phyloP scores from a whole-genome alignment of 2,888 invertebrate species.

The Globia sparganii region DNA sequence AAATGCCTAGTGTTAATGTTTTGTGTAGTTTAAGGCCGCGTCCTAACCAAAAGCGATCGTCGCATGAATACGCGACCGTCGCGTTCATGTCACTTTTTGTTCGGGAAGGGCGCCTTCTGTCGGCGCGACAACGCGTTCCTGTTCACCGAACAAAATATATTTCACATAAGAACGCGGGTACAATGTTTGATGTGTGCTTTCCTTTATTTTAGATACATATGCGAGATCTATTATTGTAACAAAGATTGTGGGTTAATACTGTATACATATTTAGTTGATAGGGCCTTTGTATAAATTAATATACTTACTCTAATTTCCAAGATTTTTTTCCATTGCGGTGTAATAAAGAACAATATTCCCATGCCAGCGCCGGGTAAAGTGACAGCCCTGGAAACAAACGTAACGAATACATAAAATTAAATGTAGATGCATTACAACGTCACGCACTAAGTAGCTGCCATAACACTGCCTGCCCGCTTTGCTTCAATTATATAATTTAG shows the following conservation, averaged over 20 bases:
- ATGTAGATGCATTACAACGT: not conserved
- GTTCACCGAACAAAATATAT: not conserved
- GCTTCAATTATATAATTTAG: conserved; percentile 7
- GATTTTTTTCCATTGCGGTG: conserved; percentile 94
- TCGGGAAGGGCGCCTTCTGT: not conserved
- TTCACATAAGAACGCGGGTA: too few relatives aligned
- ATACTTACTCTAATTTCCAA: conserved; percentile 91
- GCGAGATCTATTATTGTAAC: not conserved
- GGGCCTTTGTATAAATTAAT: not conserved
- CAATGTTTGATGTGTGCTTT: not conserved
- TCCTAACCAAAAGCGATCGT: too few relatives aligned
- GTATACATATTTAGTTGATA: not conserved
- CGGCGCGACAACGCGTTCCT: not conserved
- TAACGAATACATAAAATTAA: conserved; percentile 1
- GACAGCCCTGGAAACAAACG: conserved; percentile 85
- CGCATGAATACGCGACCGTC: not conserved
- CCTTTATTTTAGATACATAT: not conserved
- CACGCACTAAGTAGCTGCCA: not conserved
- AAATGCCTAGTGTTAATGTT: not conserved
- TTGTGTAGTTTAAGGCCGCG: not conserved
- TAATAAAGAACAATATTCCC: conserved; percentile 95
- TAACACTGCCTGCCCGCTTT: not conserved
- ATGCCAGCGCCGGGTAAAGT: conserved; percentile 93
- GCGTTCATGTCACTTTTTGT: not conserved
- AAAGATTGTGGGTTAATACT: not conserved